A percentile compares a stretch with the other conserved stretches of the same genome.
Conservation (phyloP, 2,113 vertebrate species). For the Lepus europaeus region DNA sequence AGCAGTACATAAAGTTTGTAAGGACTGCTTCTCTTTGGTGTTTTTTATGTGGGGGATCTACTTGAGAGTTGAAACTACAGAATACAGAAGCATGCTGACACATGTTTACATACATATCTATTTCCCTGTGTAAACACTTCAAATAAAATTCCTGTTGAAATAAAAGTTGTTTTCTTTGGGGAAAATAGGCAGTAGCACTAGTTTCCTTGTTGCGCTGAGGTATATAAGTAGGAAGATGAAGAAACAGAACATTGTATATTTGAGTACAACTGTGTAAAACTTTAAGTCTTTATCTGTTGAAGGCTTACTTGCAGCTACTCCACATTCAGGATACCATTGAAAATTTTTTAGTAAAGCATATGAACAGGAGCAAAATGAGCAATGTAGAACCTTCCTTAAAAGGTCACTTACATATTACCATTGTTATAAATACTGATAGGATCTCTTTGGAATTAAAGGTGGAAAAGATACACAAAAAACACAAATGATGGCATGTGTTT, state of each 20-base stretch:
- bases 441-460: not conserved
- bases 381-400: fast-evolving
- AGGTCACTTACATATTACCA: not conserved
- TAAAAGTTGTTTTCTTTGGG: not conserved
- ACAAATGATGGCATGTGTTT: not conserved
- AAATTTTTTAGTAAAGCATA: constrained; percentile 69
- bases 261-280: not conserved
- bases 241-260: not conserved
- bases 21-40: constrained; percentile 55
- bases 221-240: not conserved
- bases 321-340: not conserved
- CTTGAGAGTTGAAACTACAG: not conserved
- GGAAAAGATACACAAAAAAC: not conserved
- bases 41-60: constrained; percentile 56
- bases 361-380: constrained; percentile 64
- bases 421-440: not conserved
- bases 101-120: not conserved
- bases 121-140: not conserved
- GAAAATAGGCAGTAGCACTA: not conserved
- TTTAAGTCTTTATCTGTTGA: constrained; percentile 48
- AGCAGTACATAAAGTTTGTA: constrained; percentile 58
- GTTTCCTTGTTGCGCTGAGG: not conserved
- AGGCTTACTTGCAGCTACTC: not conserved
- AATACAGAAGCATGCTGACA: not conserved
- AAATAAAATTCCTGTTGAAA: not conserved